Evolutionary conservation across 1,140 invertebrate species (phyloP).

Genomic region (Thaumetopoea pityocampa): DNA sequence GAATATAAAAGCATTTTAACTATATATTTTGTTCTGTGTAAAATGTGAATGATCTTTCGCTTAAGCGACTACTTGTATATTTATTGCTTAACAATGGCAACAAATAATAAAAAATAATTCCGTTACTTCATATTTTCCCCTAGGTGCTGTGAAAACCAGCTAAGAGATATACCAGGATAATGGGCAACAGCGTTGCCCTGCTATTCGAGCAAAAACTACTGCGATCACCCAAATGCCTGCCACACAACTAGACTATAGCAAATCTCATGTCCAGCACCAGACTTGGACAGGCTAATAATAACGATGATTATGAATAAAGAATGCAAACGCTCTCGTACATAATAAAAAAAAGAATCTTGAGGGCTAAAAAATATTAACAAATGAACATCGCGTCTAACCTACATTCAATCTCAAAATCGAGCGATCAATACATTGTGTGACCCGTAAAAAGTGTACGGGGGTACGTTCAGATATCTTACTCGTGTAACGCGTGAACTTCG

Average conservation of each 20-base stretch:
- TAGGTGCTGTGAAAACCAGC: too few relatives aligned
- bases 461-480: slow-evolving; percentile 56
- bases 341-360: slow-evolving; percentile 10
- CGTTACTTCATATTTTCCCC: too few relatives aligned
- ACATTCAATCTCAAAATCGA: slow-evolving; percentile 48
- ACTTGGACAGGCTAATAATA: too few relatives aligned
- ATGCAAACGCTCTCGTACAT: slow-evolving; percentile 4
- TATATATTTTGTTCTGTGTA: too few relatives aligned
- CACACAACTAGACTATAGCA: too few relatives aligned
- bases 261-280: too few relatives aligned
- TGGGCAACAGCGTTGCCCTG: too few relatives aligned
- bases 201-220: too few relatives aligned
- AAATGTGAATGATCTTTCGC: slow-evolving; percentile 1
- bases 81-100: slow-evolving; percentile 13
- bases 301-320: slow-evolving; percentile 4
- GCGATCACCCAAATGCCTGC: too few relatives aligned
- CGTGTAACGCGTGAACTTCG: slow-evolving; percentile 72
- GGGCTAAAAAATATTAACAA: slow-evolving; percentile 3
- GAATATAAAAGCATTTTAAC: too few relatives aligned
- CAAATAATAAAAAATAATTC: slow-evolving; percentile 15
- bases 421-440: slow-evolving; percentile 63
- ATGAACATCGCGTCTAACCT: slow-evolving; percentile 39
- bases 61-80: background rate
- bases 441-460: slow-evolving; percentile 56
- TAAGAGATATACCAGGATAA: too few relatives aligned